phyloP scores from a whole-genome alignment of 1,140 invertebrate species.

The Magallana angulata region DNA sequence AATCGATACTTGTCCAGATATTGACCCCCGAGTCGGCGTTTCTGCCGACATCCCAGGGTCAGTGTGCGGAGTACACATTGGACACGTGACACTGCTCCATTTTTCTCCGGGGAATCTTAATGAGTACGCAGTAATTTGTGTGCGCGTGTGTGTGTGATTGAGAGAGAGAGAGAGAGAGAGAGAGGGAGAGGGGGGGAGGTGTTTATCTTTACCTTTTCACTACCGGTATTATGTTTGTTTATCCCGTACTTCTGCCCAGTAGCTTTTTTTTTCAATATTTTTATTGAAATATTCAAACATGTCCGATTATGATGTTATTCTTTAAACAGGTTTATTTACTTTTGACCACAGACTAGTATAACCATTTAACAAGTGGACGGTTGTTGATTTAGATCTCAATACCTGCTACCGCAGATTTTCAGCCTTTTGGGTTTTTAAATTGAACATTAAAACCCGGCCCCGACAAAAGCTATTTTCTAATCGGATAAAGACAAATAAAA shows the following conservation, averaged over 20 bases:
- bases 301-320: too few relatives aligned
- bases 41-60: background rate
- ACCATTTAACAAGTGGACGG: conserved; percentile 14
- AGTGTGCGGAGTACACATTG: background rate
- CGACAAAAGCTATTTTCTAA: background rate
- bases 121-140: too few relatives aligned
- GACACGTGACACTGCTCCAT: background rate
- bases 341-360: background rate
- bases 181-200: background rate
- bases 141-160: background rate
- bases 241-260: background rate
- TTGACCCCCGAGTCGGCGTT: background rate
- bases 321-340: conserved; percentile 2
- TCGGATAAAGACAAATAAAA: background rate
- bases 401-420: background rate
- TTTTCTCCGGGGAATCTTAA: background rate
- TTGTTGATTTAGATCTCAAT: background rate
- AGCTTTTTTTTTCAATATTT: background rate
- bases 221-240: too few relatives aligned
- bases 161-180: background rate
- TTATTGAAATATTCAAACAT: too few relatives aligned
- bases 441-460: background rate
- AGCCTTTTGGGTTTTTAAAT: background rate
- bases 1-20: conserved; percentile 12
- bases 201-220: background rate